These are phyloP conservation scores for Centropus unirufus DNA, from an alignment of 2,113 vertebrate genomes.

Conservation along the genomic window DNA sequence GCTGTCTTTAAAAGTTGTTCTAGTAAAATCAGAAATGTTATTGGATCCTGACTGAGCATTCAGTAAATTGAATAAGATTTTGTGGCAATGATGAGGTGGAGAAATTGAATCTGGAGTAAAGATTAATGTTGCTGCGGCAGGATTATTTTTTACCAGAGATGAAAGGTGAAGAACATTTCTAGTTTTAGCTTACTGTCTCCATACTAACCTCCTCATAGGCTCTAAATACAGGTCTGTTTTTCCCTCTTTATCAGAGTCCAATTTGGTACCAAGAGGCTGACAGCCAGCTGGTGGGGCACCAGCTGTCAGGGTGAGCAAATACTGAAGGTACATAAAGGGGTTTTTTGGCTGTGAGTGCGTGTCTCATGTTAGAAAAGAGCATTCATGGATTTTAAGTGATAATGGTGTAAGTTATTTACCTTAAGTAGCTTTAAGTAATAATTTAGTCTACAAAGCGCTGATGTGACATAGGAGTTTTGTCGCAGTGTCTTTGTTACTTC, in stretches of 20 bases:
- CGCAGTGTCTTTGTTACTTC: neutral
- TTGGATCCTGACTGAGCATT: neutral
- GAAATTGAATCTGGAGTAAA: neutral
- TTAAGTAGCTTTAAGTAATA: neutral
- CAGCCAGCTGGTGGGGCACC: neutral
- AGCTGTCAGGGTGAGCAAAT: neutral
- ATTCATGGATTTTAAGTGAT: neutral
- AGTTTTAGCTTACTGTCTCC: neutral
- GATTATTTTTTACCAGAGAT: neutral
- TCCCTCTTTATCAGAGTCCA: neutral
- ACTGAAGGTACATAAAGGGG: rapidly evolving
- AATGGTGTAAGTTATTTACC: neutral
- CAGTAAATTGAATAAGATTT: neutral
- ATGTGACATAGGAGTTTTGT: neutral
- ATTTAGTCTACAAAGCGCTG: neutral
- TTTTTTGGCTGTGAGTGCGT: neutral
- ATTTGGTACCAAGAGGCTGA: neutral
- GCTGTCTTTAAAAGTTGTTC: neutral
- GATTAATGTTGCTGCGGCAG: neutral
- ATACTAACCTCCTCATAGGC: neutral
- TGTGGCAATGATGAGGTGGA: neutral
- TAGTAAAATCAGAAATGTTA: neutral
- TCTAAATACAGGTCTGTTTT: neutral
- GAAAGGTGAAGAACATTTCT: neutral
- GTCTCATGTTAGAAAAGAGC: neutral